Evolutionary conservation across 2,888 invertebrate genomes (phyloP).

Genomic region (Apodemia duryi): DNA sequence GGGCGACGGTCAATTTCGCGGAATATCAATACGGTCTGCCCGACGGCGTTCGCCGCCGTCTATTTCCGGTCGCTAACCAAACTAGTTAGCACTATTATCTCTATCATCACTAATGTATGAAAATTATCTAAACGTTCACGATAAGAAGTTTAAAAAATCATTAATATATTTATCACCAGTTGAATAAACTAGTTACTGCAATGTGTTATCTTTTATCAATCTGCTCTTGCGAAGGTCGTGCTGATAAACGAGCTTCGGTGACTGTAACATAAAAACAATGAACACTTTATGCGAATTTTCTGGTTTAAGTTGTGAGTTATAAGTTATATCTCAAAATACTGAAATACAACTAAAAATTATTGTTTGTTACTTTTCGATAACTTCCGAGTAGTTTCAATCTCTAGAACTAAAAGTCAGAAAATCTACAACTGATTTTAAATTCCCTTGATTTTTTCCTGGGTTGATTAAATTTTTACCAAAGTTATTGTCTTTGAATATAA

Average conservation of each 20-base stretch:
- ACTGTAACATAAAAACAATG: slow-evolving; percentile 17
- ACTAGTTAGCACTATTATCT: neutral
- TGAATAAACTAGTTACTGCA: slow-evolving; percentile 13
- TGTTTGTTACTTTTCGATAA: too few species aligned
- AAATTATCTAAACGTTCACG: slow-evolving; percentile 4
- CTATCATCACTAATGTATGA: slow-evolving; percentile 10
- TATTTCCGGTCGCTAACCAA: slow-evolving; percentile 6
- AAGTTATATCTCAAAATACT: neutral
- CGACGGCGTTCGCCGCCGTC: slow-evolving; percentile 23
- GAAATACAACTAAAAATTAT: neutral
- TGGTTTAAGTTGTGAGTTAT: neutral
- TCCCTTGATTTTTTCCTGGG: too few species aligned
- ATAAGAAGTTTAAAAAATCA: slow-evolving; percentile 9
- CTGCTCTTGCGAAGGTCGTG: slow-evolving; percentile 71
- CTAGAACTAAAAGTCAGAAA: too few species aligned
- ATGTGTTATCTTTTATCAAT: slow-evolving; percentile 73
- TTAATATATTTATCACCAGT: slow-evolving; percentile 14
- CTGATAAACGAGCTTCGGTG: slow-evolving; percentile 52
- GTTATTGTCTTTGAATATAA: too few species aligned
- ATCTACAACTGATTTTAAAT: too few species aligned
- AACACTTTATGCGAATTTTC: slow-evolving; percentile 12
- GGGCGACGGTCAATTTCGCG: slow-evolving; percentile 37
- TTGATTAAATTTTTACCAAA: too few species aligned
- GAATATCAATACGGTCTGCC: slow-evolving; percentile 20
- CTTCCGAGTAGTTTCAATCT: too few species aligned